Conservation (phyloP, 2,113 vertebrate genomes). For the Mohoua ochrocephala region DNA sequence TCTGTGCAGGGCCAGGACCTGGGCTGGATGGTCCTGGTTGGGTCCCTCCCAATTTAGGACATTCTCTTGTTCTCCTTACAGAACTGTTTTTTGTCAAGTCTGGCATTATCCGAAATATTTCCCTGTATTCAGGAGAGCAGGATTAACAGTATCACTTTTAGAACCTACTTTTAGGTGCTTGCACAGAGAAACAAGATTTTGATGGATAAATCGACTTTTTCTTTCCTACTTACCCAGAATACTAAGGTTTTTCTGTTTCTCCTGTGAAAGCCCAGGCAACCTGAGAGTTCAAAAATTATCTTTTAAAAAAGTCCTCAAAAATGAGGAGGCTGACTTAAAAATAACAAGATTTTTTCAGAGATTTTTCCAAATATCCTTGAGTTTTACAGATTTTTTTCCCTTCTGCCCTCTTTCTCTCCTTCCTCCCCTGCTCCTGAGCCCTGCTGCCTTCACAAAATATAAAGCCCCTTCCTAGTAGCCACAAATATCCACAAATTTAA, state of each 20-base stretch:
- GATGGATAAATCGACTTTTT: neutral
- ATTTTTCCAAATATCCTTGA: neutral
- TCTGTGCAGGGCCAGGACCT: neutral
- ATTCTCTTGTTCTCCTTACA: neutral
- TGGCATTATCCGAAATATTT: neutral
- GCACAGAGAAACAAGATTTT: neutral
- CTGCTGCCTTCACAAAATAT: neutral
- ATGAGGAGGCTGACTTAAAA: neutral
- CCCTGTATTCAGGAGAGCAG: neutral
- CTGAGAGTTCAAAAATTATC: neutral
- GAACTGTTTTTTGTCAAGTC: neutral
- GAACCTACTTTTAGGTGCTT: neutral
- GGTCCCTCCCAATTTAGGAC: neutral
- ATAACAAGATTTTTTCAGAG: neutral
- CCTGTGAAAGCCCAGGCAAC: neutral
- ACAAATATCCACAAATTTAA: neutral
- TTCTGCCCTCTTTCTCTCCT: neutral
- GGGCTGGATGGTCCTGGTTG: accelerated
- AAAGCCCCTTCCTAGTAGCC: neutral
- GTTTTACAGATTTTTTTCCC: neutral
- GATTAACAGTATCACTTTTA: neutral
- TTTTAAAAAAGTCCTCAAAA: neutral
- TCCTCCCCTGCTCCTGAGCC: neutral
- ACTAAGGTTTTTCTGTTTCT: neutral
- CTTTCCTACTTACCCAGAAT: neutral